phyloP scores from a whole-genome alignment of 2,113 vertebrate species.

The Eleginops maclovinus region DNA sequence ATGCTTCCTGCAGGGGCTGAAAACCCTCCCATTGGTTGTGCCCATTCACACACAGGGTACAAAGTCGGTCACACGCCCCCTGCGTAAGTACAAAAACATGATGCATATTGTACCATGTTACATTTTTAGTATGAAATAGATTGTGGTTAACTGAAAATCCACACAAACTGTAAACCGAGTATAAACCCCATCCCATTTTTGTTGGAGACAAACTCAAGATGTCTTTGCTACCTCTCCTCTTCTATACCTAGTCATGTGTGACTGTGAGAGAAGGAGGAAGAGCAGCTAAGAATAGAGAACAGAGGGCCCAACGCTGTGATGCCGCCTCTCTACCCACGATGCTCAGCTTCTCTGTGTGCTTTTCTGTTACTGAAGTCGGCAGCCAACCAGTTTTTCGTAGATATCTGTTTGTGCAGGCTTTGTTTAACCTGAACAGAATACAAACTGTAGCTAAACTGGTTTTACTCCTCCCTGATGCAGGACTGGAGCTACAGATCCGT shows the following conservation, averaged over 20 bases:
- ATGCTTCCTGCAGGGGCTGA: too few relatives aligned
- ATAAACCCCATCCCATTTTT: not conserved
- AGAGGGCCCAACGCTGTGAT: slow-evolving; percentile 60
- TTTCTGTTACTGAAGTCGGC: slow-evolving; percentile 46
- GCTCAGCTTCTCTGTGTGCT: slow-evolving; percentile 36
- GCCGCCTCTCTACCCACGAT: slow-evolving; percentile 65
- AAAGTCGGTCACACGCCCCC: not conserved
- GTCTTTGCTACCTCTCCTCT: slow-evolving; percentile 48
- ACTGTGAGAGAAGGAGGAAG: slow-evolving; percentile 67
- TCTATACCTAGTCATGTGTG: slow-evolving; percentile 70
- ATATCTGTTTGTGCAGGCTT: slow-evolving; percentile 20
- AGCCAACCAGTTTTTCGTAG: slow-evolving; percentile 31
- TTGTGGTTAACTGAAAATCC: too few relatives aligned
- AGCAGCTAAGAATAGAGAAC: slow-evolving; percentile 77
- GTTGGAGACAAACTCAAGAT: slow-evolving; percentile 26
- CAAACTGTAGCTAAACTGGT: not conserved
- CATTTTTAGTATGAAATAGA: not conserved
- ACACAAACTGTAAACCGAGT: slow-evolving; percentile 1
- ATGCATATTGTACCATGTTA: not conserved
- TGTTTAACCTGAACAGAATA: slow-evolving; percentile 9
- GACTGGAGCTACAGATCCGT: slow-evolving; percentile 5
- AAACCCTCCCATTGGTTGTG: too few relatives aligned
- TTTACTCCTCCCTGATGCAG: slow-evolving; percentile 10
- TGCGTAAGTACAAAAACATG: not conserved
- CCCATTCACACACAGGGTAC: not conserved